Percentiles rank a stretch among this genome's conserved stretches.
Conservation (phyloP, 2,888 invertebrate genomes). For the Clusia tigrina region DNA sequence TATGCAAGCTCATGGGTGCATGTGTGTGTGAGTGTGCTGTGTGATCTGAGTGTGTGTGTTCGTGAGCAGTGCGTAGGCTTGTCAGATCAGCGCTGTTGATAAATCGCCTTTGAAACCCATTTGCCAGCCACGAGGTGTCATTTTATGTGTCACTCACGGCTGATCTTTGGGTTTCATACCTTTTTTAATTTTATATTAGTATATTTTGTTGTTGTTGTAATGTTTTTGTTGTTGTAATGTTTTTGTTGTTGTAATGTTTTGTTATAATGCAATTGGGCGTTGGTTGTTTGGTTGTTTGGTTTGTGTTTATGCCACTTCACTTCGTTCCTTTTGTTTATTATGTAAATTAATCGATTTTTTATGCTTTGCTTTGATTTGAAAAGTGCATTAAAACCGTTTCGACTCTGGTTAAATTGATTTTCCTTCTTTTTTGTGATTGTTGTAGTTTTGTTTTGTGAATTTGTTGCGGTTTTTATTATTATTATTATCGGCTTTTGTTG, state of each 20-base stretch:
- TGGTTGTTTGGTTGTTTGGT: conserved; percentile 1
- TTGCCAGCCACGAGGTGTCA: conserved; percentile 1
- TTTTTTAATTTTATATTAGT: too few relatives aligned
- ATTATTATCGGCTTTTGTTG: neutral
- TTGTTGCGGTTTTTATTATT: too few relatives aligned
- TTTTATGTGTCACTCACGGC: too few relatives aligned
- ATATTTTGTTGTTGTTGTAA: neutral
- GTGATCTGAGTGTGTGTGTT: neutral
- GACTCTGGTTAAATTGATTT: too few relatives aligned
- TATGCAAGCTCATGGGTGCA: neutral
- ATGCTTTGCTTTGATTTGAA: neutral
- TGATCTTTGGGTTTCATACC: too few relatives aligned
- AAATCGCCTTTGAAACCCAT: neutral
- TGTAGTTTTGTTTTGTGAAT: neutral
- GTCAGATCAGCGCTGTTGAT: conserved; percentile 3
- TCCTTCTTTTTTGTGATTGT: too few relatives aligned
- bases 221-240: neutral
- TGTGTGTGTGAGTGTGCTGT: neutral
- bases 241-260: neutral
- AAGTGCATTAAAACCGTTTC: neutral
- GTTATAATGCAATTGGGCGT: neutral
- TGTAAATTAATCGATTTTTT: neutral
- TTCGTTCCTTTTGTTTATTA: neutral
- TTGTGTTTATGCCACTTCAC: neutral
- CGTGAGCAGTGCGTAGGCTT: conserved; percentile 2